phyloP scores from a whole-genome alignment of 2,797 vertebrate genomes.

The Kryptolebias ocellatus region DNA sequence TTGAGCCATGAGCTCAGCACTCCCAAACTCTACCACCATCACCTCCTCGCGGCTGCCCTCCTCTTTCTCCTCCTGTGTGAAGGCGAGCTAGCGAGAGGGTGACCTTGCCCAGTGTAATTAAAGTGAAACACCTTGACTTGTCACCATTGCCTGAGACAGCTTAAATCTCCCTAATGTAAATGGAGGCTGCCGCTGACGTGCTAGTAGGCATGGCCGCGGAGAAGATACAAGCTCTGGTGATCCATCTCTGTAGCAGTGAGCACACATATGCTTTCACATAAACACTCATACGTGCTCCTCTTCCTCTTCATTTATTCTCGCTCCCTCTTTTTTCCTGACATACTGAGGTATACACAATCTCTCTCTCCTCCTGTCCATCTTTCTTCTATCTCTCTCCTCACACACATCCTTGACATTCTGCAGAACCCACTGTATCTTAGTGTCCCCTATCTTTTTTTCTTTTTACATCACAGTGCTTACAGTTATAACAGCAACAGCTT shows the following conservation, averaged over 20 bases:
- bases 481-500: slow-evolving; percentile 48
- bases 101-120: slow-evolving; percentile 88
- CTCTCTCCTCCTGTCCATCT: slow-evolving; percentile 38
- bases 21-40: slow-evolving; percentile 21
- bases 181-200: slow-evolving; percentile 81
- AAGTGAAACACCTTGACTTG: slow-evolving; percentile 90
- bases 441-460: slow-evolving; percentile 63
- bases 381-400: slow-evolving; percentile 46
- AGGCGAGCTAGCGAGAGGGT: slow-evolving; percentile 80
- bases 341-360: slow-evolving; percentile 40
- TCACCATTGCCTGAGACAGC: slow-evolving; percentile 86
- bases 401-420: slow-evolving; percentile 45
- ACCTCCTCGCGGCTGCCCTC: slow-evolving; percentile 45
- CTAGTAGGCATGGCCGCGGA: slow-evolving; percentile 80
- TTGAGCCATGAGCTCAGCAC: slow-evolving; percentile 55
- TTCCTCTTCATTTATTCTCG: slow-evolving; percentile 26
- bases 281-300: slow-evolving; percentile 23
- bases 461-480: slow-evolving; percentile 56
- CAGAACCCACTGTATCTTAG: slow-evolving; percentile 32
- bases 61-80: slow-evolving; percentile 57
- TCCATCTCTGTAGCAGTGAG: slow-evolving; percentile 80
- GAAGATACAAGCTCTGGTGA: slow-evolving; percentile 83
- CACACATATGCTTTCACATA: slow-evolving; percentile 39
- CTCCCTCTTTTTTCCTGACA: slow-evolving; percentile 27
- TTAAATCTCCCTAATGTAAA: slow-evolving; percentile 91